Evolutionary conservation across 2,797 vertebrate genomes (phyloP).

Genomic region (Epinephelus malabaricus): DNA sequence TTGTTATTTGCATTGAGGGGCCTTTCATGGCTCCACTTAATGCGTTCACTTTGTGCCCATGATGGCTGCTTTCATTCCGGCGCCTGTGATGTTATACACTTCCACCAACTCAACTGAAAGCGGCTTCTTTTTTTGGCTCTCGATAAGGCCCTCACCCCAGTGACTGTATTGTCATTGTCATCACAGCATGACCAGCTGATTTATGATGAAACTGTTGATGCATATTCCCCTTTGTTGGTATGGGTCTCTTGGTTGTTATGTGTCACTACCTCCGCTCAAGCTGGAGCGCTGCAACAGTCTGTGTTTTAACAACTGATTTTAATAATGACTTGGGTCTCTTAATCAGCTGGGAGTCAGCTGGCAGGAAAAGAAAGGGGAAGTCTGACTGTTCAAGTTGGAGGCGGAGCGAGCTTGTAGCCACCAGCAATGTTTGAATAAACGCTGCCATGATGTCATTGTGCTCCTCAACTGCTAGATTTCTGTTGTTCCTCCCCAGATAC

Average conservation of each 20-base stretch:
- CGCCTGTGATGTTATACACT: background rate
- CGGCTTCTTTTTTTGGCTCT: background rate
- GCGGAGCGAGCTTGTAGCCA: background rate
- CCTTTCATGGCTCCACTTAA: background rate
- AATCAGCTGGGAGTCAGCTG: slow-evolving; percentile 24
- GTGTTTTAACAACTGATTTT: slow-evolving; percentile 33
- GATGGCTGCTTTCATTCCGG: background rate
- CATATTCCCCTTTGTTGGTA: background rate
- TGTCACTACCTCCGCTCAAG: background rate
- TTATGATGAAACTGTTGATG: background rate
- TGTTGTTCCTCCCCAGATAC: background rate
- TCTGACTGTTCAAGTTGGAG: slow-evolving; percentile 27
- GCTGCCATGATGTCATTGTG: background rate
- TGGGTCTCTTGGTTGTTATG: background rate
- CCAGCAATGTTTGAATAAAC: slow-evolving; percentile 1
- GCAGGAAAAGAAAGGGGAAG: background rate
- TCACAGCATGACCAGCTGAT: background rate
- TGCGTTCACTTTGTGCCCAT: background rate
- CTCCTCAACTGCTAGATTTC: background rate
- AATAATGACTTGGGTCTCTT: slow-evolving; percentile 25
- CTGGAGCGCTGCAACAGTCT: background rate
- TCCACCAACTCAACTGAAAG: background rate
- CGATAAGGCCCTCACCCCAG: background rate
- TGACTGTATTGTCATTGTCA: background rate
- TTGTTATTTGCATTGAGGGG: background rate